Base-by-base conservation (phyloP, 35 echinoderm and acorn worm species). In the Holothuria glaberrima region DNA sequence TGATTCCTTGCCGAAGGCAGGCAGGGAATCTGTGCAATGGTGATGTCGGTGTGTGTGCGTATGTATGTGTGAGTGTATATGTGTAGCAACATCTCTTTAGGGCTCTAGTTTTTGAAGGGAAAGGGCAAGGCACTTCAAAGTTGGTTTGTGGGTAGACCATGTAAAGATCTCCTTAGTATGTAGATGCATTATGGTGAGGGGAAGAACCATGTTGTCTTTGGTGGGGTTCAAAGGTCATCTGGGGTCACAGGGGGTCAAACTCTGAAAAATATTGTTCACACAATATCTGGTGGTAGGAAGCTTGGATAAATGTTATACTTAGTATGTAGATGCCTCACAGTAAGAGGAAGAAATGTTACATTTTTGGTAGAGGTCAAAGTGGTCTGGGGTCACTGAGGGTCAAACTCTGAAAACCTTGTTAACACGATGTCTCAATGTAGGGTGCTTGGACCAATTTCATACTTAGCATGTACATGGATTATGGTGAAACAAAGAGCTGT, bases 141-240 rank as follows among this genome's bases (percentile, higher is more conserved):
- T n/a, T n/a, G n/a, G n/a, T n/a, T n/a, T n/a, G n/a, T n/a, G n/a
- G n/a, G n/a, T n/a, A n/a, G n/a, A n/a, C n/a, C n/a, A n/a, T n/a
- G n/a, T n/a, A n/a, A n/a, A n/a, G n/a, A n/a, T n/a, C n/a, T n/a
- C n/a, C n/a, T n/a, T n/a, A n/a, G n/a, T n/a, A n/a, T n/a, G 7
- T 41, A 41, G 36, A 41, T 41, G 36, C 36, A n/a, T n/a, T 41
- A 41, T 41, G 7, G 2, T 41, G 36, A 41, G 60, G 5, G 60
- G 19, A 64, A 64, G 60, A 64, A 14, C 60, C 60, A 1, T 64
- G 12, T 64, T 64, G 60, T 27, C 12, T 64, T 64, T 64, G 36
- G 36, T 64, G 26, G 62, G 17, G 62, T 9, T 65, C 62, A 65
- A 65, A 65, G 62, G 62, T 65, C 62, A 65, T 65, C 28, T 65